Base-by-base conservation (phyloP, 2,113 vertebrate species). In the Apeltes quadracus region DNA sequence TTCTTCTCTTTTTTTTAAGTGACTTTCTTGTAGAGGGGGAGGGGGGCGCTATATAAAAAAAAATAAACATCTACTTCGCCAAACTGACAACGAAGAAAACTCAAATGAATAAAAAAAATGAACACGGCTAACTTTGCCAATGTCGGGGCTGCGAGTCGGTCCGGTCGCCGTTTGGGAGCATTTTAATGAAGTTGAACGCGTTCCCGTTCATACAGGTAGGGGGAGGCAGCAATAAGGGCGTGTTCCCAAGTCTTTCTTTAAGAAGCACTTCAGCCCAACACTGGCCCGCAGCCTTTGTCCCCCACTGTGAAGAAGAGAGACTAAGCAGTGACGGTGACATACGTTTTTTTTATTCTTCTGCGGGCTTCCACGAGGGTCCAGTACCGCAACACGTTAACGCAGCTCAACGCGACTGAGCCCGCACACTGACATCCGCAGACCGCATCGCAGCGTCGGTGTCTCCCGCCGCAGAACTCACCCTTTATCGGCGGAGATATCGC, bases 201-300 rank as follows among this genome's bases (percentile, higher is more conserved):
- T 65, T 61, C 27, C 69, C 64, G 69, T 79, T 68, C 80, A 82
- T 10, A 87, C 90, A 90, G 89, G 89, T 91, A 91, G 78, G 15
- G n/a, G n/a, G 25, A 70, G 9, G 65, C 61, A 64, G 57, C 64
- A 48, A n/a, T n/a, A n/a, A 92, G 88, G 89, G 90, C 88, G 90
- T 90, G 85, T 87, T 89, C 90, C 71, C 38, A 32, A 38, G 38
- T 81, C 65, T 82, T 50, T 55, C 59, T 77, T 22, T 9, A 9
- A 10, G 69, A 84, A 57, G 67, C 76, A 74, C 18, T 48, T 56
- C 29, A 51, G 29, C 34, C 38, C 3, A 3, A 64, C 51, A 36
- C 18, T 6, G 2, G 22, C 20, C 57, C 53, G 54, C 75, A 69
- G 20, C 44, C 36, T 56, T 57, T 38, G 7, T 71, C 27, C 10